A percentile compares a stretch with the other conserved stretches of the same genome.
Conservation (phyloP, 92 coral and sea anemone genomes). For the Phymanthus crucifer region DNA sequence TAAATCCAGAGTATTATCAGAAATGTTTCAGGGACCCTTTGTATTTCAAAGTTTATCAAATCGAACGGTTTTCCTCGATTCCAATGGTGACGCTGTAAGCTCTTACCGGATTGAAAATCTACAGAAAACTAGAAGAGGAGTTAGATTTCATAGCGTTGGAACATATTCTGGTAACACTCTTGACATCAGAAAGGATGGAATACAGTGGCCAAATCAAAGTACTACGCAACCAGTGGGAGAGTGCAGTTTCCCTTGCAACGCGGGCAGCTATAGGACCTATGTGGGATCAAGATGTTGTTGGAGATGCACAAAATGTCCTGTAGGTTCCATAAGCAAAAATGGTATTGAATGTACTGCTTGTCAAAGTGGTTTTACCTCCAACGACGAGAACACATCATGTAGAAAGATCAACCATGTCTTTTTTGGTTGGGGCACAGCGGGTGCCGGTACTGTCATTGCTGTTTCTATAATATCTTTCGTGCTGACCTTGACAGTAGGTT, state of each 20-base stretch:
- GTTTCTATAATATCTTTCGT: constrained; percentile 43
- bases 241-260: constrained; percentile 58
- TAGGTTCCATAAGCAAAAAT: constrained; percentile 44
- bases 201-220: constrained; percentile 51
- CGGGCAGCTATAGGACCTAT: constrained; percentile 50
- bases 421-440: constrained; percentile 47
- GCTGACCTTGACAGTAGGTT: constrained; percentile 32
- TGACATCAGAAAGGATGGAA: constrained; percentile 9
- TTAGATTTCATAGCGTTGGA: constrained; percentile 34
- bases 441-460: constrained; percentile 43
- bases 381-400: constrained; percentile 49
- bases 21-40: constrained; percentile 44
- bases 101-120: constrained; percentile 46
- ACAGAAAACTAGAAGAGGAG: not conserved
- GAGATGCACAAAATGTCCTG: constrained; percentile 60
- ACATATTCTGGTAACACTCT: constrained; percentile 33
- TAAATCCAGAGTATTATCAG: constrained; percentile 29
- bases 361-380: constrained; percentile 34
- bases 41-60: constrained; percentile 36
- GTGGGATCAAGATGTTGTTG: constrained; percentile 67
- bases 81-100: constrained; percentile 51
- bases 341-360: constrained; percentile 51
- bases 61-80: constrained; percentile 52
- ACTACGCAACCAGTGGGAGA: constrained; percentile 35
- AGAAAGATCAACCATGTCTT: constrained; percentile 41